Percentiles rank a stretch among this genome's conserved stretches.
phyloP scores from a whole-genome alignment of 1,140 invertebrate species.

The Caenorhabditis inopinata region DNA sequence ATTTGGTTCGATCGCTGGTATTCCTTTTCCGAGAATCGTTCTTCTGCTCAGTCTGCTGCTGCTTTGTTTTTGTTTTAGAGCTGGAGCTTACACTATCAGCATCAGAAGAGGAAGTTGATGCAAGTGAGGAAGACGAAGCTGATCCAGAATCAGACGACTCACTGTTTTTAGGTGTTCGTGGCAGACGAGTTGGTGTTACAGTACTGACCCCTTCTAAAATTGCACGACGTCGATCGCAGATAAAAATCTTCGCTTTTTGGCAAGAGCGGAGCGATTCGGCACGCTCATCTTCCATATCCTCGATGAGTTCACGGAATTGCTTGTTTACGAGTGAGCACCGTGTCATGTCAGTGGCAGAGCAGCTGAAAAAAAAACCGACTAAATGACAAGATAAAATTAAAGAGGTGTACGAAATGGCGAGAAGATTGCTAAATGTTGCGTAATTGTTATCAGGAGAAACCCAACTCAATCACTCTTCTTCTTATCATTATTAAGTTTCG shows the following conservation, averaged over 20 bases:
- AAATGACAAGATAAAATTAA: not conserved
- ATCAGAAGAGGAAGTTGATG: not conserved
- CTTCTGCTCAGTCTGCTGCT: not conserved
- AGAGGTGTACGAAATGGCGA: not conserved
- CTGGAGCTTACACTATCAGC: not conserved
- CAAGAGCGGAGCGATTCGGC: not conserved
- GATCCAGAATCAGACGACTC: conserved; percentile 10
- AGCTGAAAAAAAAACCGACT: not conserved
- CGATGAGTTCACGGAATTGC: not conserved
- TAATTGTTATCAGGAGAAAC: not conserved
- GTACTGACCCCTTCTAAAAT: conserved; percentile 3
- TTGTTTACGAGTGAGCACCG: not conserved
- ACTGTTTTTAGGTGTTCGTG: conserved; percentile 10
- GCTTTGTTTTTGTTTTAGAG: not conserved
- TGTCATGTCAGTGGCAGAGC: conserved; percentile 13
- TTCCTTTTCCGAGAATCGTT: not conserved
- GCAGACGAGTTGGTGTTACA: not conserved
- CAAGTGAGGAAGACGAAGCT: not conserved
- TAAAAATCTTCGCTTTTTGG: not conserved
- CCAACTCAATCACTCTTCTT: too few species aligned
- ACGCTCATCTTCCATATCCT: not conserved
- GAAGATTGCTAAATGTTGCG: not conserved
- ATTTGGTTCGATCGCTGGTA: conserved; percentile 1
- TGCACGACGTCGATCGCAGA: conserved; percentile 2
- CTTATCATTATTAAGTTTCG: not conserved